Percentiles rank a stretch among this genome's conserved stretches.
These are phyloP conservation scores for Elysia crispata DNA, from an alignment of 2,888 invertebrate genomes.

Conservation along the genomic window DNA sequence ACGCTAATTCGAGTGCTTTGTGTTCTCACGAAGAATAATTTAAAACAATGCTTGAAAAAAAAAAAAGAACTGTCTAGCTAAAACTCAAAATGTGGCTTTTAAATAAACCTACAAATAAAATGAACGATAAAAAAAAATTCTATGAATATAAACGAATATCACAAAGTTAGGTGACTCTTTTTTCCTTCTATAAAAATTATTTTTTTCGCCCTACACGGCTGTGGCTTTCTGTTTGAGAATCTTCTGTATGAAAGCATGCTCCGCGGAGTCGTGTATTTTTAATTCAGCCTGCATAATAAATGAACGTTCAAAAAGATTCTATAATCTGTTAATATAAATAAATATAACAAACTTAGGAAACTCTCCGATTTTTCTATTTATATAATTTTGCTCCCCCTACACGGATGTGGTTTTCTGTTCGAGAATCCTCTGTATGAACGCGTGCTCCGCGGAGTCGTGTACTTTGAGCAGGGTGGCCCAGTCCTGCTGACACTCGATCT, in stretches of 20 bases:
- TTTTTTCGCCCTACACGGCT: too few species aligned
- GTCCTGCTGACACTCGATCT: slow-evolving; percentile 50
- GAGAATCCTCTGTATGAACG: slow-evolving; percentile 56
- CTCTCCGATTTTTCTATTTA: background rate
- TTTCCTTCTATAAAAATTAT: background rate
- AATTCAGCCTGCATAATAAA: background rate
- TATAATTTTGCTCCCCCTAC: too few species aligned
- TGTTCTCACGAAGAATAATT: too few species aligned
- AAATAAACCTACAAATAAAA: background rate
- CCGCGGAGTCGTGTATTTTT: slow-evolving; percentile 48
- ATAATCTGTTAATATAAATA: background rate
- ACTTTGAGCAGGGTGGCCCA: slow-evolving; percentile 56
- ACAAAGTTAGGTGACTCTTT: background rate
- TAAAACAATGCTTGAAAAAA: too few species aligned
- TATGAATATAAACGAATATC: background rate
- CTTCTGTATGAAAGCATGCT: slow-evolving; percentile 56
- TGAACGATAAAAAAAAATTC: background rate
- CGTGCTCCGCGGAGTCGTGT: slow-evolving; percentile 52
- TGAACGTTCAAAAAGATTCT: background rate
- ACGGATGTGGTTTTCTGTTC: slow-evolving; percentile 13
- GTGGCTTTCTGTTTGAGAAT: slow-evolving; percentile 51
- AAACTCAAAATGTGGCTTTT: background rate
- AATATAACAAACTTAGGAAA: background rate
- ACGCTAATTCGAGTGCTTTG: too few species aligned
- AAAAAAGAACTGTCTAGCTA: too few species aligned